A percentile compares a stretch with the other conserved stretches of the same genome.
phyloP scores from a whole-genome alignment of 2,888 invertebrate species.

The Argyra leucocephala region DNA sequence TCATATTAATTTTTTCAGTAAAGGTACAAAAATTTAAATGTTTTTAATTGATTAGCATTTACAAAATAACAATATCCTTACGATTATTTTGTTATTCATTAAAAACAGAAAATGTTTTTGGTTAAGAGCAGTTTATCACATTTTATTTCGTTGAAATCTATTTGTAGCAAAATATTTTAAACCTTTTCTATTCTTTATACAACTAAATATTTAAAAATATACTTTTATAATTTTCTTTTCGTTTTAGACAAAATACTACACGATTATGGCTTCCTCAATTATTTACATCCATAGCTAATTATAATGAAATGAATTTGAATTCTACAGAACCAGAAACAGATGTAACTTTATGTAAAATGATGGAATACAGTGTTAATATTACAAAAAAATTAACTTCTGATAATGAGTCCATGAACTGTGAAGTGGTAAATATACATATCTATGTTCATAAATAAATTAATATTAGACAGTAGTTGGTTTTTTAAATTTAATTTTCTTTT shows the following conservation, averaged over 20 bases:
- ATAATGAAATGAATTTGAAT: slow-evolving; percentile 36
- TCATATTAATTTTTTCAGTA: too few species aligned
- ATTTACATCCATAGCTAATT: slow-evolving; percentile 59
- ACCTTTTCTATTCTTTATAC: too few species aligned
- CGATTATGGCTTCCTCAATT: slow-evolving; percentile 81
- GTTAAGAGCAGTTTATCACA: too few species aligned
- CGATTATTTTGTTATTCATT: too few species aligned
- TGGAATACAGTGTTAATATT: slow-evolving; percentile 37
- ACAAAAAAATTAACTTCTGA: slow-evolving; percentile 27
- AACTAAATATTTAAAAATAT: too few species aligned
- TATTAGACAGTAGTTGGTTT: neutral
- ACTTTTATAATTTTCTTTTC: neutral
- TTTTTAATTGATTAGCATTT: too few species aligned
- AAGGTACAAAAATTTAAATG: too few species aligned
- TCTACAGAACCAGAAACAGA: slow-evolving; percentile 19
- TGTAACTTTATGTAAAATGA: slow-evolving; percentile 36
- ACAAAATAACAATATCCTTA: too few species aligned
- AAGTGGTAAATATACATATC: slow-evolving; percentile 35
- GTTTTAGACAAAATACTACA: slow-evolving; percentile 64
- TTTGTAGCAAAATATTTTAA: neutral
- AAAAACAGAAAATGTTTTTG: too few species aligned
- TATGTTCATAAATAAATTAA: neutral
- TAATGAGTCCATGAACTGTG: slow-evolving; percentile 31
- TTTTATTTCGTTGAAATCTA: neutral
- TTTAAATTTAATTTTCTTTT: slow-evolving; percentile 8